Base-by-base conservation (phyloP, 2,113 vertebrate species). In the Phyllostomus hastatus region DNA sequence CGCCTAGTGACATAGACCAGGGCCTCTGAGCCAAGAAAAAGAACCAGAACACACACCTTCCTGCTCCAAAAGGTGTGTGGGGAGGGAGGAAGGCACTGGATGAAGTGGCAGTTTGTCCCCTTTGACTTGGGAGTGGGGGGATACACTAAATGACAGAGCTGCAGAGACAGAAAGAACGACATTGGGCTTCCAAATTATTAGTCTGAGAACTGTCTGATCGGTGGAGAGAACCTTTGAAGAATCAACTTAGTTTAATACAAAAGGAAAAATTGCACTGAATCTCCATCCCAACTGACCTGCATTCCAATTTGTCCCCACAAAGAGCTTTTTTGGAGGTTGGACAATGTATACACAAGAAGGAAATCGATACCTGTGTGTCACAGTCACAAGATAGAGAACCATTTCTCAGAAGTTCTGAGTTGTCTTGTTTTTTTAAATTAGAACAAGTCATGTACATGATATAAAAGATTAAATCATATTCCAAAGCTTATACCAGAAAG, bases 221-320 rank as follows among this genome's bases (percentile, higher is more conserved):
- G 9, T 28, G 38, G 24, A 46, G 33, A 94, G 20, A 16, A 48
- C 28, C 81, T 26, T 46, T 64, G 33, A 82, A 75, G 20, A 97
- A 66, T 54, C 92, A n/a, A 92, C 87, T 59, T 67, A 1, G 4
- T 54, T 66, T 16, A 88, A 46, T 70, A 87, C n/a, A 10, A 93
- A 88, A 94, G 31, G 10, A 46, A 92, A 92, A 90, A 83, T 78
- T n/a, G 35, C 31, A 52, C n/a, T 73, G 57, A 66, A 66, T 75
- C 46, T 67, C 26, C 19, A 90, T 24, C 24, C 10, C 15, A 91
- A 54, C 38, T 78, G 10, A 96, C 57, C 66, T 75, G 16, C 7
- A n/a, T 69, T 78, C n/a, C 72, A 92, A 70, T 57, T n/a, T 82
- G 16, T 86, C 76, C 41, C 50, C 9, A 1, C 73, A 59, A 73